These are phyloP conservation scores for Lordiphosa andalusiaca DNA, from an alignment of 2,888 invertebrate genomes.

Conservation along the genomic window DNA sequence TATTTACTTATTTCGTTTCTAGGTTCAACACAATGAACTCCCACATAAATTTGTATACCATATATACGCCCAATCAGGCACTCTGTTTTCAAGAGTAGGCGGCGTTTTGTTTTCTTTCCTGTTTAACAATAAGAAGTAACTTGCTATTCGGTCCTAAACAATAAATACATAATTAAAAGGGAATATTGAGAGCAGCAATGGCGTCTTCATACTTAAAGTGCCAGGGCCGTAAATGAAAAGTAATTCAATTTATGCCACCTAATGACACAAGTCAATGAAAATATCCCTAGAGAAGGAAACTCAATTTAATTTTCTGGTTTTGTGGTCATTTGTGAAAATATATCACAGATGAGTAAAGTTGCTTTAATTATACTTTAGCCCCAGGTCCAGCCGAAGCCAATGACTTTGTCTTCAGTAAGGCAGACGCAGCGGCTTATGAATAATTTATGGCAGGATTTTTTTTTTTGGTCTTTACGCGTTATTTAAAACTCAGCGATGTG, in stretches of 20 bases:
- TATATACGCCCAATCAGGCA: too few relatives aligned
- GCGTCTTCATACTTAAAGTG: too few relatives aligned
- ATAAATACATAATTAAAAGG: too few relatives aligned
- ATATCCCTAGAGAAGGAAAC: slow-evolving; percentile 21
- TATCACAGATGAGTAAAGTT: slow-evolving; percentile 1
- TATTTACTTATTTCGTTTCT: neutral
- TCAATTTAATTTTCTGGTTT: slow-evolving; percentile 8
- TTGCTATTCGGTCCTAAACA: too few relatives aligned
- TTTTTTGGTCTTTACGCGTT: slow-evolving; percentile 28
- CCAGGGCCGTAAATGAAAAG: too few relatives aligned
- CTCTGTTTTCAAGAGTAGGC: too few relatives aligned
- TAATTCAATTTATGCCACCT: too few relatives aligned
- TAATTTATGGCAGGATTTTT: slow-evolving; percentile 47
- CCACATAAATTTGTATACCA: too few relatives aligned
- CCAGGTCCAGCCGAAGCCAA: neutral
- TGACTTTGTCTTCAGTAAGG: slow-evolving; percentile 5
- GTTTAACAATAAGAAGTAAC: too few relatives aligned
- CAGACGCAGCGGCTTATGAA: slow-evolving; percentile 38
- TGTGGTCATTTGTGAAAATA: neutral
- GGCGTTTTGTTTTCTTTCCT: too few relatives aligned
- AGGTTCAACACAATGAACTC: slow-evolving; percentile 3
- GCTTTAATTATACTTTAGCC: slow-evolving; percentile 1
- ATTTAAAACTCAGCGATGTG: slow-evolving; percentile 18
- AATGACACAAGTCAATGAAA: slow-evolving; percentile 20
- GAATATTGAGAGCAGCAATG: too few relatives aligned